Evolutionary conservation across 2,113 vertebrate species (phyloP).

Genomic region (Lepidothrix coronata): DNA sequence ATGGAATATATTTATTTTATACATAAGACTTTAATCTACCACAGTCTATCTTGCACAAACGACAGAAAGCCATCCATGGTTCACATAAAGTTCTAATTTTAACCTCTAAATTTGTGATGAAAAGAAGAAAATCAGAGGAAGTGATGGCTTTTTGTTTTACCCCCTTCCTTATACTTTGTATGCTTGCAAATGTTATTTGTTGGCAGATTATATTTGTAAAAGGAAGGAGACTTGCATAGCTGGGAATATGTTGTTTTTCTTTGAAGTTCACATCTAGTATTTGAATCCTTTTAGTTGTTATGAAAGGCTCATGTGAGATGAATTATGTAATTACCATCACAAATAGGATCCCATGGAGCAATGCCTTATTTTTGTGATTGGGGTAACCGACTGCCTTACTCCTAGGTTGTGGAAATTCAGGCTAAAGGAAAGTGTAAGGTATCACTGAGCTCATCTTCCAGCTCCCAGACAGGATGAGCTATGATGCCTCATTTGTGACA

Average conservation of each 20-base stretch:
- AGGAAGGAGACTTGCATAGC: neutral
- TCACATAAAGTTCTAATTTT: neutral
- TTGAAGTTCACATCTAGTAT: neutral
- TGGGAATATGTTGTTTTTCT: neutral
- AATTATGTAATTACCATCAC: neutral
- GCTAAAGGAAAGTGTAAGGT: neutral
- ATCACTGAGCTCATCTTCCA: neutral
- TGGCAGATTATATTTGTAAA: neutral
- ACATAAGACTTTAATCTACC: neutral
- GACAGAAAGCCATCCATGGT: neutral
- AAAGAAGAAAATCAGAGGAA: neutral
- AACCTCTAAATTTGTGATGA: neutral
- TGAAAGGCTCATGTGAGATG: rapidly evolving
- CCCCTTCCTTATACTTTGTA: neutral
- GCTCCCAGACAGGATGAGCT: neutral
- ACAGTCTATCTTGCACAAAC: neutral
- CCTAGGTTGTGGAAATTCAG: neutral
- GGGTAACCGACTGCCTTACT: neutral
- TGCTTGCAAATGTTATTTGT: neutral
- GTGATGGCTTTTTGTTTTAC: neutral
- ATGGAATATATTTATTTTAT: neutral
- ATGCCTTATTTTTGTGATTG: neutral
- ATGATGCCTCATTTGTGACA: neutral
- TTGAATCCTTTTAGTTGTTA: neutral
- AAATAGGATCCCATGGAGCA: neutral